Percentiles rank a stretch among this genome's conserved stretches.
Conservation (phyloP, 2,797 vertebrate species). For the Myripristis jacobus region DNA sequence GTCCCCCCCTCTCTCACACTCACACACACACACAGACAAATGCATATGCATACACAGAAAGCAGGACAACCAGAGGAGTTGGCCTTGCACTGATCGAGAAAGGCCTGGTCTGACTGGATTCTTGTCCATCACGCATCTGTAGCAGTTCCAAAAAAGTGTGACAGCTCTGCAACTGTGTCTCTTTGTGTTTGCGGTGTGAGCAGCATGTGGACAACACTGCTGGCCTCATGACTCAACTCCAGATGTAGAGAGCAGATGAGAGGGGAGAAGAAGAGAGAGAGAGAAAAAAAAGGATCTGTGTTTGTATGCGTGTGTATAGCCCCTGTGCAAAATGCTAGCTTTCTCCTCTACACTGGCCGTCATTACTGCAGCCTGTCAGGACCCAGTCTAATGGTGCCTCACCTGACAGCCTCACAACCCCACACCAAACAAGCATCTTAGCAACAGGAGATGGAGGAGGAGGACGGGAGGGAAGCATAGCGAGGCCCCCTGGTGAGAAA, state of each 20-base stretch:
- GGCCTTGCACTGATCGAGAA: conserved; percentile 1
- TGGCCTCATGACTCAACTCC: conserved; percentile 22
- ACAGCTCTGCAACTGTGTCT: not conserved
- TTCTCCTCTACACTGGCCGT: conserved; percentile 55
- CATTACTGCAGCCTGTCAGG: conserved; percentile 74
- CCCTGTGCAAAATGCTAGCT: conserved; percentile 46
- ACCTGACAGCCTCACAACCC: conserved; percentile 72
- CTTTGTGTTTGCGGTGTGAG: conserved; percentile 12
- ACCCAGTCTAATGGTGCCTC: conserved; percentile 74
- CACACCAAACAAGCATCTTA: conserved; percentile 61
- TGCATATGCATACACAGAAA: not conserved
- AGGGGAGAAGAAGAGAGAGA: not conserved
- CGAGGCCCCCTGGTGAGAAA: conserved; percentile 36
- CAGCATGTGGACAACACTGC: not conserved
- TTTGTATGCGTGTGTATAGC: conserved; percentile 3
- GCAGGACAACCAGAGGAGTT: conserved; percentile 24
- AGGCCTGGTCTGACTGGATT: conserved; percentile 36
- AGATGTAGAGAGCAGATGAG: conserved; percentile 14
- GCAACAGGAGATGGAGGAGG: conserved; percentile 8
- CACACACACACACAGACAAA: not conserved
- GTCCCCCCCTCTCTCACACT: not conserved
- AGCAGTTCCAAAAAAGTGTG: conserved; percentile 21
- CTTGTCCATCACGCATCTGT: conserved; percentile 35
- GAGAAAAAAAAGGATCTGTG: not conserved
- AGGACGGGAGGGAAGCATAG: not conserved